Percentiles rank a stretch among this genome's conserved stretches.
Evolutionary conservation across 2,113 vertebrate species (phyloP).

Genomic region (Dryoscopus gambensis): DNA sequence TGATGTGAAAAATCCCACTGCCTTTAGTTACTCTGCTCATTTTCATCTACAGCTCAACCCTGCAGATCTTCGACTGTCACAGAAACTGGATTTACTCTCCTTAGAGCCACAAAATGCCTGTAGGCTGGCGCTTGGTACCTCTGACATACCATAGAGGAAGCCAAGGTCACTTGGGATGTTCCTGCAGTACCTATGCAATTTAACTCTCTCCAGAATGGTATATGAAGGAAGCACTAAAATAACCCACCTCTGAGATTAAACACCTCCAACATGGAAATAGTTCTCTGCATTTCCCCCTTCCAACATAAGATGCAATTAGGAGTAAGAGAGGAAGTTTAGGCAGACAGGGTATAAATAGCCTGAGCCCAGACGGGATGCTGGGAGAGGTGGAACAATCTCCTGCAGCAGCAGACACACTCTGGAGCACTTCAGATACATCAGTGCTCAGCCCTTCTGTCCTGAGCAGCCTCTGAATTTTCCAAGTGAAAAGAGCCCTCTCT

Average conservation of each 20-base stretch:
- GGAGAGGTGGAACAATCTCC: neutral
- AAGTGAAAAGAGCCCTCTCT: neutral
- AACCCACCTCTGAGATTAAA: neutral
- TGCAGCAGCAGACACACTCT: neutral
- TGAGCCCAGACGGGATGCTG: neutral
- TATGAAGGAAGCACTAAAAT: slow-evolving; percentile 35
- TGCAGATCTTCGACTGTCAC: neutral
- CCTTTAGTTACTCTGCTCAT: neutral
- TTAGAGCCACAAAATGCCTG: neutral
- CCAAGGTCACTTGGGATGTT: neutral
- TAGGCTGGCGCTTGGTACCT: neutral
- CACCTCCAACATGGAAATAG: neutral
- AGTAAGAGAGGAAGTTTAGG: neutral
- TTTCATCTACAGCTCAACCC: neutral
- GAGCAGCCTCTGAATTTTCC: neutral
- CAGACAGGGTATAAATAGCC: neutral
- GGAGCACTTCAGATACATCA: neutral
- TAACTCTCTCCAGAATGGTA: neutral
- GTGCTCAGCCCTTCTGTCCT: neutral
- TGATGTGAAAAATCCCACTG: neutral
- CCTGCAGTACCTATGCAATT: neutral
- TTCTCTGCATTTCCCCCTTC: neutral
- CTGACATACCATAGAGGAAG: neutral
- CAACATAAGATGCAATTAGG: slow-evolving; percentile 5
- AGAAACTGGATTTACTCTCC: neutral